Evolutionary conservation across 2,113 vertebrate species (phyloP).

Genomic region (Clarias magur): DNA sequence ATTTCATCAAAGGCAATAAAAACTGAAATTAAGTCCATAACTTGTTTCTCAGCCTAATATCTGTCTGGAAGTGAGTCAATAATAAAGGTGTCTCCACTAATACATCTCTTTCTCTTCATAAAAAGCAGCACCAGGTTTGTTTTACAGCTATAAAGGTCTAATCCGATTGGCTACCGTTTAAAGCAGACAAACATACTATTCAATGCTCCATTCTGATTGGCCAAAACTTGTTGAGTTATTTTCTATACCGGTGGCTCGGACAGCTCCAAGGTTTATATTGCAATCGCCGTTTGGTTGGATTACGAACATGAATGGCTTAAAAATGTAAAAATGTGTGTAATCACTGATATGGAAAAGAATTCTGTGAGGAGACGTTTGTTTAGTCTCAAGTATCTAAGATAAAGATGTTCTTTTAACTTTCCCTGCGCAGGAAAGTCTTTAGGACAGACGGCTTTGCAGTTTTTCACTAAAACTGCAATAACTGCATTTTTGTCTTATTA

Average conservation of each 20-base stretch:
- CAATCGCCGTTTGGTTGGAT: not conserved
- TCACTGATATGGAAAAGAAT: not conserved
- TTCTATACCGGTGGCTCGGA: not conserved
- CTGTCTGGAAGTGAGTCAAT: conserved; percentile 67
- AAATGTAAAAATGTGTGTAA: not conserved
- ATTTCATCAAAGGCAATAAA: conserved; percentile 75
- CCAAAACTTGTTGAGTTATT: not conserved
- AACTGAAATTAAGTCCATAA: conserved; percentile 68
- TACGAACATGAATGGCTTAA: not conserved
- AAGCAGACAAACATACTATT: not conserved
- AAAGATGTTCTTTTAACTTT: not conserved
- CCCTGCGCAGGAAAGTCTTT: not conserved
- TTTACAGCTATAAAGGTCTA: conserved; percentile 20
- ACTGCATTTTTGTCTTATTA: not conserved
- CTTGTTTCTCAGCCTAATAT: conserved; percentile 71
- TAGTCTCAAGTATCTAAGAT: not conserved
- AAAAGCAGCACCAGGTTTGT: conserved; percentile 33
- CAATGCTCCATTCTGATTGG: not conserved
- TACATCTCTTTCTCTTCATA: conserved; percentile 15
- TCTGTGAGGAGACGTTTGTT: not conserved
- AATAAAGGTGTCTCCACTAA: conserved; percentile 61
- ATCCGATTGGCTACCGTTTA: not conserved
- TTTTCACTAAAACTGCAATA: not conserved
- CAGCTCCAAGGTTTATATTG: not conserved
- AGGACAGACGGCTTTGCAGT: not conserved